Base-by-base conservation (phyloP, 2,113 vertebrate genomes). In the Nibea albiflora region DNA sequence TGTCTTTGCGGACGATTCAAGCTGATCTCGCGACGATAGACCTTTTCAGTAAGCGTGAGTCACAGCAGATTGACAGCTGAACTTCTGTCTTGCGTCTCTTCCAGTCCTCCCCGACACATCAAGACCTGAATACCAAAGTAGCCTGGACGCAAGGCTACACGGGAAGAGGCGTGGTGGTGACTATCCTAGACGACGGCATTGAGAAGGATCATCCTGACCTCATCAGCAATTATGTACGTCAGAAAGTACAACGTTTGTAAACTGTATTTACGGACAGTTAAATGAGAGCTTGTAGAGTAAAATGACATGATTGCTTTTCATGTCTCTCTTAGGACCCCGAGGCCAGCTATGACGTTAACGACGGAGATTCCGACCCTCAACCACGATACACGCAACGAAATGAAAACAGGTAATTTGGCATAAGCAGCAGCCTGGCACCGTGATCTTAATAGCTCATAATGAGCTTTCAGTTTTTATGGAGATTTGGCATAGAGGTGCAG, bases 121-220 rank as follows among this genome's bases (percentile, higher is more conserved):
- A 93, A 80, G 94, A 95, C 90, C 88, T 99, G 91, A 98, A 99
- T 0, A 97, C 97, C 86, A 96, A 95, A 85, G 96, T 95, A 78
- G 98, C 98, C 78, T 99, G 98, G 98, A 94, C 95, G 8, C 97
- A 97, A 84, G 98, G 98, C 81, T 99, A 95, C 93, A 98, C 98
- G 0, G 98, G 98, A 24, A 96, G 80, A 63, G 97, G 97, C 73
- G 96, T 99, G 0, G 97, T 99, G 61, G 97, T 99, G 71, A 98
- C 98, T 78, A 99, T 99, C 85, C 92, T 99, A 87, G 98, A 99
- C 2, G 98, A 99, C 0, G 98, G 98, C 76, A 98, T 99, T 2
- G 98, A 99, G 93, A 99, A 98, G 92, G 97, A 99, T 92, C 98
- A 99, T 88, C 97, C 97, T 0, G 98, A 99, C 83, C 93, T 99